A percentile compares a stretch with the other conserved stretches of the same genome.
These are phyloP conservation scores for Ennomos erosarius DNA, from an alignment of 2,888 invertebrate species.

Conservation along the genomic window DNA sequence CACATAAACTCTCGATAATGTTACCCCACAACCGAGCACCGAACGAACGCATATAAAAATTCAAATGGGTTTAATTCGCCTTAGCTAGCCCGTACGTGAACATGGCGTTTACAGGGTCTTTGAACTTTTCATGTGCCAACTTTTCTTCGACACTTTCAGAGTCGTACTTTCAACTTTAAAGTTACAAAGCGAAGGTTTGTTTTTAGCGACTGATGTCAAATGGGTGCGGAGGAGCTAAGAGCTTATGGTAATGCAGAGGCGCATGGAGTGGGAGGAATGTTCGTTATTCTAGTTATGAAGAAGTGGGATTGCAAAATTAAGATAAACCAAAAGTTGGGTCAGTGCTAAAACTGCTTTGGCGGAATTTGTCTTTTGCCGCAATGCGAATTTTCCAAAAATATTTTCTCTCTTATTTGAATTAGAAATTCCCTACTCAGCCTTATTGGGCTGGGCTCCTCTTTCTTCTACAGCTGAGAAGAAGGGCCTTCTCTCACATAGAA, in stretches of 20 bases:
- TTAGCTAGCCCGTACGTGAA: conserved; percentile 47
- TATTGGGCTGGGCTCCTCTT: no score
- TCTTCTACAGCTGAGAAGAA: no score
- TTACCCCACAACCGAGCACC: conserved; percentile 1
- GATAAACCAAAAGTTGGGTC: conserved; percentile 4
- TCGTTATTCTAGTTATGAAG: conserved; percentile 23
- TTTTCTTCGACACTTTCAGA: conserved; percentile 43
- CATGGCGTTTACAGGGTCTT: conserved; percentile 46
- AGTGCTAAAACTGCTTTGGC: neutral
- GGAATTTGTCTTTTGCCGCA: conserved; percentile 8
- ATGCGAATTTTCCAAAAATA: conserved; percentile 2
- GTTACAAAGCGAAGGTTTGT: neutral
- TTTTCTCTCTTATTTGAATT: neutral
- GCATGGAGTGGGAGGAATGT: conserved; percentile 28
- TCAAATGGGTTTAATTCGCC: conserved; percentile 42
- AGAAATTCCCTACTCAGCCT: no score
- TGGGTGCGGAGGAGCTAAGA: conserved; percentile 24
- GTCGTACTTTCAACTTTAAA: conserved; percentile 39
- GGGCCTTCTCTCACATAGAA: no score
- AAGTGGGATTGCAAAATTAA: conserved; percentile 19
- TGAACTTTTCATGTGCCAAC: conserved; percentile 56
- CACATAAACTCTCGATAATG: neutral
- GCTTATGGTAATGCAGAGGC: conserved; percentile 36
- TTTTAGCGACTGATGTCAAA: conserved; percentile 3
- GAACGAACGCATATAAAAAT: conserved; percentile 17